Conservation (phyloP, 2,888 invertebrate genomes). For the Zootermopsis nevadensis region DNA sequence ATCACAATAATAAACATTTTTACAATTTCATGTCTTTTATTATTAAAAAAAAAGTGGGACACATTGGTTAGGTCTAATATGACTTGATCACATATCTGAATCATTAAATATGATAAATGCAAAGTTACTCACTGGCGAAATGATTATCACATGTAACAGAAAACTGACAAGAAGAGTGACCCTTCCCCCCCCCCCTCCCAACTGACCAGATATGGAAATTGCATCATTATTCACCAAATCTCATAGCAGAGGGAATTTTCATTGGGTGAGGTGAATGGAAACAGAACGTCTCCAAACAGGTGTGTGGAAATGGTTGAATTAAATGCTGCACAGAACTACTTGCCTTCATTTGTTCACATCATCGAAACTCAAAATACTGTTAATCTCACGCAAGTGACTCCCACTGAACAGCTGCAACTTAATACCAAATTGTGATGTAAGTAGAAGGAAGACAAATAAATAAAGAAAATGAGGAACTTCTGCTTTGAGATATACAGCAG, state of each 20-base stretch:
- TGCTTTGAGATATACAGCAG: not conserved
- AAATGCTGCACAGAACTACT: not conserved
- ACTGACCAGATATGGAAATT: too few relatives aligned
- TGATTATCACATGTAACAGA: too few relatives aligned
- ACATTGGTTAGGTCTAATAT: not conserved
- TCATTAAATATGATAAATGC: too few relatives aligned
- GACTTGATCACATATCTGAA: too few relatives aligned
- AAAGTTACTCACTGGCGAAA: too few relatives aligned
- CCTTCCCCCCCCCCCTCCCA: too few relatives aligned
- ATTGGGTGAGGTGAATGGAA: too few relatives aligned
- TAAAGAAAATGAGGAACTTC: conserved; percentile 3
- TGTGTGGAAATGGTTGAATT: not conserved
- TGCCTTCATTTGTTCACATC: not conserved
- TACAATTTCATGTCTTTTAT: not conserved
- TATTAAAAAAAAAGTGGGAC: not conserved
- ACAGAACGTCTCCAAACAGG: too few relatives aligned
- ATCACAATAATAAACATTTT: not conserved
- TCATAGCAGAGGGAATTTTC: too few relatives aligned
- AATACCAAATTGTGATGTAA: not conserved
- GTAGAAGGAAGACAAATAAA: not conserved
- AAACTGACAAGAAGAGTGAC: too few relatives aligned
- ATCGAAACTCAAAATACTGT: not conserved
- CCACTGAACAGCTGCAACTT: not conserved
- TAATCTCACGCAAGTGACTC: not conserved
- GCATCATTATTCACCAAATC: too few relatives aligned